phyloP scores from a whole-genome alignment of 2,113 vertebrate species.

The human (Homo sapiens) region DNA sequence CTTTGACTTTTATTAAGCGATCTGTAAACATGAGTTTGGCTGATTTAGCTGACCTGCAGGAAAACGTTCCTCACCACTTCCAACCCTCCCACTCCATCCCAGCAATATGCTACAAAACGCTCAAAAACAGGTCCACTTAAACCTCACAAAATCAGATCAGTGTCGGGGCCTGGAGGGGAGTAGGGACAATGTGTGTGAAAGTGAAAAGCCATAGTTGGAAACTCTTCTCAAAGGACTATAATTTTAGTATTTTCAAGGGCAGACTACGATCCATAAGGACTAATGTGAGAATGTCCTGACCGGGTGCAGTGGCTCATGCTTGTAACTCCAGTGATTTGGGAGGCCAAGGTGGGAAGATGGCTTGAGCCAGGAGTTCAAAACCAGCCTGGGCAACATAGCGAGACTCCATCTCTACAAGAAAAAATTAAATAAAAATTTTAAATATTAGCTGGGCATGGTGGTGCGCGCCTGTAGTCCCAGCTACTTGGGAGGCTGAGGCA shows the following conservation, averaged over 20 bases:
- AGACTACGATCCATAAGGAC: accelerated
- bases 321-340: no score
- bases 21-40: not conserved
- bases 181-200: accelerated
- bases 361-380: no score
- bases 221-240: not conserved
- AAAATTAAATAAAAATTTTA: no score
- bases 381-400: not conserved
- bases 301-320: no score
- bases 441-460: not conserved
- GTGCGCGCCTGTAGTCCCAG: not conserved
- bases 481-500: not conserved
- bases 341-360: no score
- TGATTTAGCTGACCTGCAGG: not conserved
- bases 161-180: not conserved
- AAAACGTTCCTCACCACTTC: accelerated
- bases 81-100: accelerated
- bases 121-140: not conserved
- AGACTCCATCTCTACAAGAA: not conserved
- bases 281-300: not conserved
- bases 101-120: no score
- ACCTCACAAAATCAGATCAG: not conserved
- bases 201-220: not conserved
- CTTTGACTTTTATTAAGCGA: not conserved
- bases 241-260: not conserved